Base-by-base conservation (phyloP, 2,113 vertebrate species). In the Phodopus roborovskii region DNA sequence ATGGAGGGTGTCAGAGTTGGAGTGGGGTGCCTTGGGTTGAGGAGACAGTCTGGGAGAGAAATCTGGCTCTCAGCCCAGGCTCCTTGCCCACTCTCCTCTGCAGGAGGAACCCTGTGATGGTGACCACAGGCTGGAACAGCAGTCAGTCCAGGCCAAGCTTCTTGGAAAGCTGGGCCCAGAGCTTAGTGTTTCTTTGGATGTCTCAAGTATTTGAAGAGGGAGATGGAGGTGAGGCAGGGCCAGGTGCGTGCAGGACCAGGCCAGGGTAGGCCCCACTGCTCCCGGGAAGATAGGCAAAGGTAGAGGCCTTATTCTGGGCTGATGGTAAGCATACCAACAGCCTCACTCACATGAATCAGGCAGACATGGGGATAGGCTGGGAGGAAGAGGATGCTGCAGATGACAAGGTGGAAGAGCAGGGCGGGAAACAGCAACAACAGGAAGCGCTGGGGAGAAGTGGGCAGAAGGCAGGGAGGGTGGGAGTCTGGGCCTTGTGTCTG, bases 161-260 rank as follows among this genome's bases (percentile, higher is more conserved):
- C 79, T 66, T 10, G 15, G 82, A 94, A 97, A 93, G 81, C 95
- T 36, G 24, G 79, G 53, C 90, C 84, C 58, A 53, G 33, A 48
- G 39, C 9, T 79, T 96, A 97, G 97, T 97, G 97, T 97, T 97
- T 95, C 91, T 97, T 96, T 94, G 96, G 94, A 91, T 84, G 91
- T 94, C 96, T 89, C 60, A 56, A 42, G 92, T 90, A 88, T 86
- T 39, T 70, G 88, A 77, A 70, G 75, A 88, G 4, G 96, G 75
- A 64, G 75, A 45, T 77, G 74, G 84, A 64, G 70, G n/a, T 9
- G 8, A 73, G 70, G 19, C 70, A 39, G 15, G 42, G 6, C 62
- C 1, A 12, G 56, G 22, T 1, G 2, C 58, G 58, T 17, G 12
- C 1, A 60, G 62, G 84, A 28, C 2, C 1, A 2, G 28, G 19